These are phyloP conservation scores for Trachythela sp. DNA, from an alignment of 64 coral and sea anemone species.

Conservation along the genomic window DNA sequence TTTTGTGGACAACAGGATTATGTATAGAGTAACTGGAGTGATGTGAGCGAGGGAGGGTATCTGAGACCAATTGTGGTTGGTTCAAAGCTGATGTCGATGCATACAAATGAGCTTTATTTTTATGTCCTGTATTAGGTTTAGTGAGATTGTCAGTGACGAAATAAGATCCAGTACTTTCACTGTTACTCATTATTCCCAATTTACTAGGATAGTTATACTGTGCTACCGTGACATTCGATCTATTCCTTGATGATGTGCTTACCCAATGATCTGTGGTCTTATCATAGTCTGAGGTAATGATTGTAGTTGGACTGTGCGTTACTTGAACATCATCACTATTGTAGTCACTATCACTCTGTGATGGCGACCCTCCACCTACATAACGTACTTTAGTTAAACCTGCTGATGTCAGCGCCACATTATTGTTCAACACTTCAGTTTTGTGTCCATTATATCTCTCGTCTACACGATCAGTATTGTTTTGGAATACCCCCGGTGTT, in stretches of 20 bases:
- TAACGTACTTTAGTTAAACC: not conserved
- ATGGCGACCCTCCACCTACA: not conserved
- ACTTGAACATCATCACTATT: not conserved
- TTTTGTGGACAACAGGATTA: not conserved
- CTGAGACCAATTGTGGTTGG: not conserved
- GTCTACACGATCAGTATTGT: not conserved
- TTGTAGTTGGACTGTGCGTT: not conserved
- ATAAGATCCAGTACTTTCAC: not conserved
- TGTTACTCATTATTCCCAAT: constrained; percentile 9
- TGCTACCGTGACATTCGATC: not conserved
- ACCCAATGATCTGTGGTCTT: not conserved
- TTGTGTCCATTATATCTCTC: not conserved
- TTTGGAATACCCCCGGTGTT: not conserved
- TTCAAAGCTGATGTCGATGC: constrained; percentile 9
- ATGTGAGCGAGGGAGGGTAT: not conserved
- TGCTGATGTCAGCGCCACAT: not conserved
- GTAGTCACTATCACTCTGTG: not conserved
- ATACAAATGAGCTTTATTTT: not conserved
- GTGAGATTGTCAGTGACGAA: not conserved
- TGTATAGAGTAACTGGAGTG: not conserved
- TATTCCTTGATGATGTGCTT: not conserved
- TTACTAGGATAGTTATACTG: constrained; percentile 1
- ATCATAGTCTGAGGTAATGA: not conserved
- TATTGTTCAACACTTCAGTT: not conserved
- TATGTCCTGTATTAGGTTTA: not conserved